Evolutionary conservation across 2,113 vertebrate species (phyloP), one percentile per base, ranked within the genome.

Genomic region (Corvus hawaiiensis): DNA sequence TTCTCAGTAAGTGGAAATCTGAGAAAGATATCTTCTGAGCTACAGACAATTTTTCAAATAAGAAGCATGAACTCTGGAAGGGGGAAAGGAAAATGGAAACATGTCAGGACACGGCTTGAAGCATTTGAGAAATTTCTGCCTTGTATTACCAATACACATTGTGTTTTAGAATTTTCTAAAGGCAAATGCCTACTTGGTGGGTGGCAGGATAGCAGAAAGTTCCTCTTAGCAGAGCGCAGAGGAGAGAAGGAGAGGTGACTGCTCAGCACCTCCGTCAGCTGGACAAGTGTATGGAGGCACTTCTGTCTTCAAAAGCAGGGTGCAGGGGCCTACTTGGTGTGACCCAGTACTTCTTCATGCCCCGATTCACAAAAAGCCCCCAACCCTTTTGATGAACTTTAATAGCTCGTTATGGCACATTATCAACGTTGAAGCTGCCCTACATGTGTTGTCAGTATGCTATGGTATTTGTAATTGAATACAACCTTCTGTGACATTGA

Each of bases 401-500:
- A 54, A 24, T 46, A 59, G 62, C 39, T 74, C 3, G 2, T 58
- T 69, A 33, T 61, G 61, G 63, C 69, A 84, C 61, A 68, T 39
- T 72, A 82, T 82, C 49, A 44, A 10, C 75, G 56, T 5, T 78
- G 61, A 84, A 87, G 81, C 73, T 87, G 91, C 69, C 79, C 52
- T 62, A 61, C 91, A 91, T 91, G 32, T 96, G 91, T 91, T 94
- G 44, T 84, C 77, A 95, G 94, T 92, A 91, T 89, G 66, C 52
- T 59, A 56, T 16, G 69, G 69, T 56, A 92, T 95, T 94, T 87
- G 73, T 52, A 92, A 72, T n/a, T 91, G 49, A 84, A 46, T 43
- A 61, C 22, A 66, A 89, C 91, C 94, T 91, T 80, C 66, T 75
- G 59, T 52, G 89, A 87, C 91, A 94, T 22, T 58, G 74, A 89